Base-by-base conservation (phyloP, 2,888 invertebrate genomes). In the Drosophila mayaguana region DNA sequence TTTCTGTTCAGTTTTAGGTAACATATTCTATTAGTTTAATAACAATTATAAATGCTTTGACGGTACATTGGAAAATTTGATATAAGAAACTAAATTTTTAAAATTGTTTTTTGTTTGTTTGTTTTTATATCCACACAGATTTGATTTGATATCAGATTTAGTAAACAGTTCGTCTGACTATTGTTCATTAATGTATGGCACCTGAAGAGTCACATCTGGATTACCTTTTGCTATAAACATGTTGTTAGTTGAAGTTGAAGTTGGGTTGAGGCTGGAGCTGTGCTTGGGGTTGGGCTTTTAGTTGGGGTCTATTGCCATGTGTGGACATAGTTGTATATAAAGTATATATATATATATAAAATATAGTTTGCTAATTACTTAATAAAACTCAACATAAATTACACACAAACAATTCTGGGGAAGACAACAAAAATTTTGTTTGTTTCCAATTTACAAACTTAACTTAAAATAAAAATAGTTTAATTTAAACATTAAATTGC, bases 31-130 rank as follows among this genome's bases (percentile, higher is more conserved):
- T 74, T 77, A 68, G 77, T 71, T 78, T 65, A 64, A 88, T 87
- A 89, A 89, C 86, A 89, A 89, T 81, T 82, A 88, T 88, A 88
- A 88, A 88, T 90, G 90, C 88, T 87, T 87, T 84, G 86, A 87
- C 89, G 89, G 88, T 88, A 88, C 88, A 90, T 89, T 88, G 89
- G 83, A 87, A 83, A 84, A 75, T 73, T 75, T 69, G 59, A 75
- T 84, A 82, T 77, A 74, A 78, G 83, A 76, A 83, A 81, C 83
- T 78, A 83, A 82, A 71, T 69, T 81, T 65, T 32, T 2, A 0
- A 36, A 36, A 36, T 36, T 36, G 36, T 36, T 36, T 16, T 6
- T 68, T 61, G 51, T 54, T 66, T 65, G 8, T 16, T 28, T 38
- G 14, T 20, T 20, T 9, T 42, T 63, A 71, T 65, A 84, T 87